Conservation (phyloP, 1,140 invertebrate genomes). For the Lepidurus packardi region DNA sequence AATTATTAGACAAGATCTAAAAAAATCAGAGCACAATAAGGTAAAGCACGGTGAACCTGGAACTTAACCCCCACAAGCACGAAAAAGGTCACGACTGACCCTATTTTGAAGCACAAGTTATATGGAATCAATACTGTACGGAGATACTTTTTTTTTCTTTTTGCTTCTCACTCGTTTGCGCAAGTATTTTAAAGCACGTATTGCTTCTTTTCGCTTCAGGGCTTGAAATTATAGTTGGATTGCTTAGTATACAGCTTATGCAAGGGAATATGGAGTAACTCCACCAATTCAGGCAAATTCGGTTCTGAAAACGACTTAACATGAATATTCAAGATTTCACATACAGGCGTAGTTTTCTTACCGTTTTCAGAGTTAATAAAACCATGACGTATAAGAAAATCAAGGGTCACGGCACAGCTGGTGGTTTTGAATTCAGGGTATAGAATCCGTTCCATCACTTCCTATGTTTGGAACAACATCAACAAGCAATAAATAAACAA, state of each 20-base stretch:
- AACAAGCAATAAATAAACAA: slow-evolving; percentile 27
- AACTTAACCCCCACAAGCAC: not conserved
- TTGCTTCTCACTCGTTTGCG: not conserved
- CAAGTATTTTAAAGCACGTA: not conserved
- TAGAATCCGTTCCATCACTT: slow-evolving; percentile 65
- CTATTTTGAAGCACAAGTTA: not conserved
- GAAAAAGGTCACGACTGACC: not conserved
- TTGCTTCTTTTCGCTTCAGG: not conserved
- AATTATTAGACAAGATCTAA: not conserved
- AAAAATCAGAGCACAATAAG: not conserved
- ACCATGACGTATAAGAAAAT: slow-evolving; percentile 86
- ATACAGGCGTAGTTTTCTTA: slow-evolving; percentile 44
- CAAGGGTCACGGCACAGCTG: slow-evolving; percentile 78
- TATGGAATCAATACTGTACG: slow-evolving; percentile 2
- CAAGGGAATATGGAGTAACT: slow-evolving; percentile 76
- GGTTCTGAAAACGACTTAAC: slow-evolving; percentile 56
- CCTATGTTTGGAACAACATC: slow-evolving; percentile 39
- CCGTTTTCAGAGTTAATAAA: slow-evolving; percentile 81
- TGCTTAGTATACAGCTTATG: slow-evolving; percentile 57
- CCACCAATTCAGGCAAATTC: slow-evolving; percentile 73
- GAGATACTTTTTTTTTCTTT: not conserved
- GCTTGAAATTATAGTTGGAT: not conserved
- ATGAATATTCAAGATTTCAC: too few species aligned
- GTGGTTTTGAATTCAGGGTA: slow-evolving; percentile 85
- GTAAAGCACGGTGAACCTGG: not conserved